Conservation (phyloP, 2,797 vertebrate genomes). For the Loris lydekkerianus region DNA sequence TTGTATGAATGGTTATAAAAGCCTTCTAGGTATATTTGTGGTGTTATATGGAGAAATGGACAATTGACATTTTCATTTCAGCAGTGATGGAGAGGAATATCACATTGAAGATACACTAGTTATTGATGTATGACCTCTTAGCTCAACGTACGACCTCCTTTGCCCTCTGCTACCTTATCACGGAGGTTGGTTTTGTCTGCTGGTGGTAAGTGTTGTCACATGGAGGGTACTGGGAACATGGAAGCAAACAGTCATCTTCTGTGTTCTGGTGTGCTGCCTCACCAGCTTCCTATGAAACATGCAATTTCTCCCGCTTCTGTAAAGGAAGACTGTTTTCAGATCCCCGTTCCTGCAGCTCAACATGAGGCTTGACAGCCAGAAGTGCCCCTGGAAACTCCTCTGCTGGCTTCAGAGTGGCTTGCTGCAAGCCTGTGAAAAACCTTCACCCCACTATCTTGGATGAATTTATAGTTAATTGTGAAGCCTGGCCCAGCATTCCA, state of each 20-base stretch:
- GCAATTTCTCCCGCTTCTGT: neutral
- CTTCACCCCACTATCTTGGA: too few relatives aligned
- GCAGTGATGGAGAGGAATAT: neutral
- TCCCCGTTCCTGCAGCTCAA: neutral
- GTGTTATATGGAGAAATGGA: neutral
- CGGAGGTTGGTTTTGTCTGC: neutral
- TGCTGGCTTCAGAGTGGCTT: neutral
- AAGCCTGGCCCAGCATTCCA: neutral
- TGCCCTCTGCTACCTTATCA: neutral
- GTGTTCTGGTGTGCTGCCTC: neutral
- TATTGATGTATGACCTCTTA: neutral
- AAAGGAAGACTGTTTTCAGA: too few relatives aligned
- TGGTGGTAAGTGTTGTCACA: neutral
- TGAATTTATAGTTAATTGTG: neutral
- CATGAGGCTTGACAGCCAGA: neutral
- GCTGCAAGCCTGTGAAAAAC: rapidly evolving
- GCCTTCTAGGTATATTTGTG: neutral
- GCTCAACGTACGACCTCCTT: neutral
- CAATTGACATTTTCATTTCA: neutral
- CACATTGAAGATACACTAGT: neutral
- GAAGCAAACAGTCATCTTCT: neutral
- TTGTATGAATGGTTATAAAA: neutral
- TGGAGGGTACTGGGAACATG: neutral
- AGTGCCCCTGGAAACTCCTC: neutral
- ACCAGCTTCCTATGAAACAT: neutral